phyloP scores from a whole-genome alignment of 2,888 invertebrate species.

The Molorchus minor region DNA sequence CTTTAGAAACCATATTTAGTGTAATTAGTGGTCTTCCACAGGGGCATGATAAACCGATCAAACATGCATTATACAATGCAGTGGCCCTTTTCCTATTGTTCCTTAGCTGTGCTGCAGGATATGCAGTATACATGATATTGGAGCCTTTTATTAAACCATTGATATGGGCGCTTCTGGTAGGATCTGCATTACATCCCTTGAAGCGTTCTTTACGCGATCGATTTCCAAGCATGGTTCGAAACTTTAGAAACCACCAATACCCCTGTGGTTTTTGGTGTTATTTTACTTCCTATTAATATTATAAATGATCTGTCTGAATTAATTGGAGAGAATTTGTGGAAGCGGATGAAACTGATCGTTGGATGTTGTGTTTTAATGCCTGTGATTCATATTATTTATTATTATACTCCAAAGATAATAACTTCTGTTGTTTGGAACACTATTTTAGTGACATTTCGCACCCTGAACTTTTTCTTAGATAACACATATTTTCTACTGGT shows the following conservation, averaged over 20 bases:
- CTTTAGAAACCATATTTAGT: constrained; percentile 75
- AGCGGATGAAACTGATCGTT: constrained; percentile 72
- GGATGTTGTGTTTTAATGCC: constrained; percentile 60
- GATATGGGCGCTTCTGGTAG: constrained; percentile 95
- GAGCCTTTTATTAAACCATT: constrained; percentile 94
- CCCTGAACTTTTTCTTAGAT: constrained; percentile 57
- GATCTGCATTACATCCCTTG: constrained; percentile 96
- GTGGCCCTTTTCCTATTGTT: constrained; percentile 80
- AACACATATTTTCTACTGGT: constrained; percentile 57
- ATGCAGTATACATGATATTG: constrained; percentile 84
- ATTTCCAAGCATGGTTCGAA: constrained; percentile 82
- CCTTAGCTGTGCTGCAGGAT: constrained; percentile 74
- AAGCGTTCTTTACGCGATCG: constrained; percentile 82
- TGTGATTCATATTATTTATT: constrained; percentile 72
- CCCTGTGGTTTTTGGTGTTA: constrained; percentile 69
- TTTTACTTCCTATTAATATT: constrained; percentile 78
- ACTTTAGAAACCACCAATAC: constrained; percentile 72
- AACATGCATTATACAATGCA: constrained; percentile 91
- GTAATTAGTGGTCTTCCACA: constrained; percentile 75
- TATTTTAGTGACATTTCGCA: constrained; percentile 38
- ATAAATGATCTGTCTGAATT: constrained; percentile 79
- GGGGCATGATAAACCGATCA: constrained; percentile 88
- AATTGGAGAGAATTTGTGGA: constrained; percentile 75
- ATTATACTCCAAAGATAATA: constrained; percentile 75
- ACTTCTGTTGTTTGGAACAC: constrained; percentile 68